Conservation (phyloP, 2,888 invertebrate species). For the Diloba caeruleocephala region DNA sequence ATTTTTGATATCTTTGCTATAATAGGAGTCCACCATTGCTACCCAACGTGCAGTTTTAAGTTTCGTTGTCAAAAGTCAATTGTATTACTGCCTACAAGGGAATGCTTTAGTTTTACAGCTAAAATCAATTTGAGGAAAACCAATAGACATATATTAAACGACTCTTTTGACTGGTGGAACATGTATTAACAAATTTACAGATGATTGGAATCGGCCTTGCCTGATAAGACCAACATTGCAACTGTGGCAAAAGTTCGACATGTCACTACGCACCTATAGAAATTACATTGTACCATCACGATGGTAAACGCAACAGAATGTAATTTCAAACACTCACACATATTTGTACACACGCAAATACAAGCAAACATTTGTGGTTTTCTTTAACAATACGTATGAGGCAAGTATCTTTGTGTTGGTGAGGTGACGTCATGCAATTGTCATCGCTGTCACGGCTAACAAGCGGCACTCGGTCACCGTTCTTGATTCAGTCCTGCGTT, state of each 20-base stretch:
- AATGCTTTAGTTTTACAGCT: conserved; percentile 5
- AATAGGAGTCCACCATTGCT: neutral
- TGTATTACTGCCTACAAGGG: too few species aligned
- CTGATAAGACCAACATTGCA: conserved; percentile 23
- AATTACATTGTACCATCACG: conserved; percentile 62
- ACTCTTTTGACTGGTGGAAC: neutral
- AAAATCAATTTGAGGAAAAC: conserved; percentile 5
- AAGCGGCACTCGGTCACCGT: conserved; percentile 76
- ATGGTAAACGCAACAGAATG: conserved; percentile 61
- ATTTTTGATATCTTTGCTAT: conserved; percentile 5
- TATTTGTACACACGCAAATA: conserved; percentile 62
- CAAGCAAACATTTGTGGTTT: conserved; percentile 68
- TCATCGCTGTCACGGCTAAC: conserved; percentile 86
- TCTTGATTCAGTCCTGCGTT: conserved; percentile 57
- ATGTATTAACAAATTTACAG: conserved; percentile 20
- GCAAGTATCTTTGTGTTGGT: conserved; percentile 58
- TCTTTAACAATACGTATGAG: conserved; percentile 67
- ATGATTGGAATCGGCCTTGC: conserved; percentile 45
- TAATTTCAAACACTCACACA: conserved; percentile 70
- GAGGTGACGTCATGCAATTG: conserved; percentile 85
- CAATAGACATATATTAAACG: conserved; percentile 19
- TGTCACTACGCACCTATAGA: conserved; percentile 45
- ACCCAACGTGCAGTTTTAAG: too few species aligned
- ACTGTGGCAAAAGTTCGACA: conserved; percentile 45
- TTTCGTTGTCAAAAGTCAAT: too few species aligned